Percentiles rank a stretch among this genome's conserved stretches.
Evolutionary conservation across 2,113 vertebrate genomes (phyloP).

Genomic region (Formicarius rufipectus): DNA sequence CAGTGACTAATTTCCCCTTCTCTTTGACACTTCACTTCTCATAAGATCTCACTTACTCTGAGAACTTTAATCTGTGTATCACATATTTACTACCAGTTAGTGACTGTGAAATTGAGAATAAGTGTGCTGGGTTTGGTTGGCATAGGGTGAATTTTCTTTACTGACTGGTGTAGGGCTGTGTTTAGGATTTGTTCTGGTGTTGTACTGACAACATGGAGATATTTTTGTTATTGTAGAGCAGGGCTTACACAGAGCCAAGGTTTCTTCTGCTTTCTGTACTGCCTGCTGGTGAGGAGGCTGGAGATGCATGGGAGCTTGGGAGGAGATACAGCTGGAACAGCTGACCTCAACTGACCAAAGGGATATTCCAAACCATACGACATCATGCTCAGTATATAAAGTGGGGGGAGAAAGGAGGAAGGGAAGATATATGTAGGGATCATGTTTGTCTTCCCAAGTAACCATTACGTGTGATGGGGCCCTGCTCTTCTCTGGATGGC

Average conservation of each 20-base stretch:
- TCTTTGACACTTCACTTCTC: not conserved
- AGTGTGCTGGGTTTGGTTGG: not conserved
- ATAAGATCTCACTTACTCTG: not conserved
- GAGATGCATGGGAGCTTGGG: fast-evolving
- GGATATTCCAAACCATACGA: not conserved
- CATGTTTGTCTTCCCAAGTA: not conserved
- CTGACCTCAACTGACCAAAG: fast-evolving
- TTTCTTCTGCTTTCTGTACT: fast-evolving
- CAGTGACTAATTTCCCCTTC: not conserved
- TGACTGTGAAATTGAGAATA: not conserved
- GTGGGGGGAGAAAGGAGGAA: not conserved
- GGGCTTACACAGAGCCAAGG: not conserved
- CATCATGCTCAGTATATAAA: fast-evolving
- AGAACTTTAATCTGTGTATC: not conserved
- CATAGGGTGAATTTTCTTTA: not conserved
- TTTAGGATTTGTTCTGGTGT: not conserved
- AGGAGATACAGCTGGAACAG: not conserved
- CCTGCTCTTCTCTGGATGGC: not conserved
- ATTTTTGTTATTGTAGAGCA: not conserved
- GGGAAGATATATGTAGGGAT: not conserved
- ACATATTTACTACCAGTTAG: not conserved
- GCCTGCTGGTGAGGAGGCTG: not conserved
- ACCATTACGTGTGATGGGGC: too few relatives aligned
- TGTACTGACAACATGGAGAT: not conserved
- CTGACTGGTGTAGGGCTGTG: not conserved